phyloP scores from a whole-genome alignment of 1,140 invertebrate genomes.

The Littorina saxatilis region DNA sequence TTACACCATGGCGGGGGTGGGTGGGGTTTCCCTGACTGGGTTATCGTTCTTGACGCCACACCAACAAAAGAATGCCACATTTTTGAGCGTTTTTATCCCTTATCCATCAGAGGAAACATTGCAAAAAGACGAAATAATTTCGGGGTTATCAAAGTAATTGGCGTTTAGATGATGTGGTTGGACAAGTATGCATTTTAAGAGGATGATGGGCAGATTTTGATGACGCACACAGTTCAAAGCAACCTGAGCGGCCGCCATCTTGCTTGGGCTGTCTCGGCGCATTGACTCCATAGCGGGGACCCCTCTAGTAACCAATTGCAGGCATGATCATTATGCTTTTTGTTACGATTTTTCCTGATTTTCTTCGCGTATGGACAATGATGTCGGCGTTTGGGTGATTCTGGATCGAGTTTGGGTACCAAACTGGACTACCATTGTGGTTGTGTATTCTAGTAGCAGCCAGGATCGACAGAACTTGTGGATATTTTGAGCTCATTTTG shows the following conservation, averaged over 20 bases:
- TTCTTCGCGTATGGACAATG: conserved; percentile 67
- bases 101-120: neutral
- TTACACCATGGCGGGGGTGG: conserved; percentile 26
- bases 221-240: conserved; percentile 39
- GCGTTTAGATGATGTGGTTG: neutral
- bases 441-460: conserved; percentile 30
- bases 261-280: conserved; percentile 62
- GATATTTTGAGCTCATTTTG: conserved; percentile 52
- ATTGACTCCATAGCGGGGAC: conserved; percentile 58
- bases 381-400: conserved; percentile 59
- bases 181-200: neutral
- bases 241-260: conserved; percentile 64
- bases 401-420: conserved; percentile 42
- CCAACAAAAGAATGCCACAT: conserved; percentile 33
- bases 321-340: conserved; percentile 75
- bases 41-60: conserved; percentile 39
- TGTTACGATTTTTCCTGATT: conserved; percentile 68
- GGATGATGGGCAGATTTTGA: conserved; percentile 20
- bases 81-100: neutral
- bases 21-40: conserved; percentile 35
- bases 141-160: neutral
- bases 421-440: conserved; percentile 52
- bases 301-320: conserved; percentile 70
- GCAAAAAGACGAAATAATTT: too few species aligned
- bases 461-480: conserved; percentile 43